Evolutionary conservation across 2,888 invertebrate species (phyloP).

Genomic region (Danaus chrysippus): DNA sequence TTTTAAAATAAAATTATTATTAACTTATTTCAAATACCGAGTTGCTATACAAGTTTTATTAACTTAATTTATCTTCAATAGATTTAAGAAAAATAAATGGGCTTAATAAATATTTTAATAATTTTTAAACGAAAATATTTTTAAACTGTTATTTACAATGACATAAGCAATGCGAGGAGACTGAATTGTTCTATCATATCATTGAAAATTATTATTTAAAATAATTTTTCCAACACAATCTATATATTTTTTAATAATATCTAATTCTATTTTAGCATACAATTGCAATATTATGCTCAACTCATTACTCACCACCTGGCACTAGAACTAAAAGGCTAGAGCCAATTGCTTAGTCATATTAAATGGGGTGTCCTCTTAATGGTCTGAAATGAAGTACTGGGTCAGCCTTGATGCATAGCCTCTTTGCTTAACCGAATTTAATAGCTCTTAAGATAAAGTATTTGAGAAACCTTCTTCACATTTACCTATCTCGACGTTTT

Average conservation of each 20-base stretch:
- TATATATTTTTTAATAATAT: not conserved
- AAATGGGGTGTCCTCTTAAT: conserved; percentile 32
- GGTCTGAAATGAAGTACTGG: conserved; percentile 31
- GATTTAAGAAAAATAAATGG: no score
- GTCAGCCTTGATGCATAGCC: conserved; percentile 29
- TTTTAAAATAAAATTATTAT: not conserved
- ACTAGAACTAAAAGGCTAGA: conserved; percentile 29
- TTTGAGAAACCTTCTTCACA: not conserved
- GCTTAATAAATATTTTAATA: no score
- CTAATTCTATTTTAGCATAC: not conserved
- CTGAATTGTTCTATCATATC: no score
- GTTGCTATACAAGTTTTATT: not conserved
- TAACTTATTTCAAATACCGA: not conserved
- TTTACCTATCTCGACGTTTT: not conserved
- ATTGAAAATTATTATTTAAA: no score
- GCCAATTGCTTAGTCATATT: conserved; percentile 32
- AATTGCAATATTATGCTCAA: not conserved
- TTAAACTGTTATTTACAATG: no score
- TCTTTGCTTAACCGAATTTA: conserved; percentile 26
- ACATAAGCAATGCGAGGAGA: no score
- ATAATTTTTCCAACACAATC: not conserved
- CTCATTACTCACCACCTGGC: conserved; percentile 29
- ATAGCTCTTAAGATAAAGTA: conserved; percentile 25
- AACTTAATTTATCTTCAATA: not conserved
- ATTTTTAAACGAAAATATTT: no score